phyloP scores from a whole-genome alignment of 2,888 invertebrate genomes.

The Apodemia duryi region DNA sequence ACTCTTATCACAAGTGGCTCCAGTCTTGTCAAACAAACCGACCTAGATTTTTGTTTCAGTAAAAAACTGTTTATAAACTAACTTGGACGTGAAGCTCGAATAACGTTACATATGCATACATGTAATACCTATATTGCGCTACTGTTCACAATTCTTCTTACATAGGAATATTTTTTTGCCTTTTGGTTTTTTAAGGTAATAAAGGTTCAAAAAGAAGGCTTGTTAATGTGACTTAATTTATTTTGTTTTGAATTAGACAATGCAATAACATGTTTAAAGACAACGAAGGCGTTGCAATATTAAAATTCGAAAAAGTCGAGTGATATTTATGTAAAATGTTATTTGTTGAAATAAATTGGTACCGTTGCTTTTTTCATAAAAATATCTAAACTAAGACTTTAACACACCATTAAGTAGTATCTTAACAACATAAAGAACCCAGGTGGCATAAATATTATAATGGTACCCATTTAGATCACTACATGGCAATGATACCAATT shows the following conservation, averaged over 20 bases:
- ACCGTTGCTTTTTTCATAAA: background rate
- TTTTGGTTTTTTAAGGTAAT: background rate
- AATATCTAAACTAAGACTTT: background rate
- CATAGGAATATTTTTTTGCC: background rate
- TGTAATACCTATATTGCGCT: too few relatives aligned
- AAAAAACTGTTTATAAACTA: too few relatives aligned
- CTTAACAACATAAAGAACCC: background rate
- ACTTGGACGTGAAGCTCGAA: too few relatives aligned
- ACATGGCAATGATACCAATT: background rate
- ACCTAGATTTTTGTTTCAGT: too few relatives aligned
- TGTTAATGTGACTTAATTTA: conserved; percentile 65
- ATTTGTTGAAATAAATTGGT: conserved; percentile 8
- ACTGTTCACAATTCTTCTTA: background rate
- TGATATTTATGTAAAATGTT: too few relatives aligned
- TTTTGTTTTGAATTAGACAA: conserved; percentile 61
- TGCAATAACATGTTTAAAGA: conserved; percentile 40
- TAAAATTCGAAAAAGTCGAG: conserved; percentile 11
- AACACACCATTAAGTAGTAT: background rate
- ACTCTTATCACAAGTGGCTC: too few relatives aligned
- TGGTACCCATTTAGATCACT: background rate
- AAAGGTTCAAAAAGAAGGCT: conserved; percentile 13
- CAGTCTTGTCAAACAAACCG: too few relatives aligned
- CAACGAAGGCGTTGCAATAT: conserved; percentile 24
- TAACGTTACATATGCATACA: too few relatives aligned
- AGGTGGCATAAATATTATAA: background rate